Percentiles rank a stretch among this genome's conserved stretches.
Conservation (phyloP, 2,888 invertebrate genomes). For the Tetragonisca angustula region DNA sequence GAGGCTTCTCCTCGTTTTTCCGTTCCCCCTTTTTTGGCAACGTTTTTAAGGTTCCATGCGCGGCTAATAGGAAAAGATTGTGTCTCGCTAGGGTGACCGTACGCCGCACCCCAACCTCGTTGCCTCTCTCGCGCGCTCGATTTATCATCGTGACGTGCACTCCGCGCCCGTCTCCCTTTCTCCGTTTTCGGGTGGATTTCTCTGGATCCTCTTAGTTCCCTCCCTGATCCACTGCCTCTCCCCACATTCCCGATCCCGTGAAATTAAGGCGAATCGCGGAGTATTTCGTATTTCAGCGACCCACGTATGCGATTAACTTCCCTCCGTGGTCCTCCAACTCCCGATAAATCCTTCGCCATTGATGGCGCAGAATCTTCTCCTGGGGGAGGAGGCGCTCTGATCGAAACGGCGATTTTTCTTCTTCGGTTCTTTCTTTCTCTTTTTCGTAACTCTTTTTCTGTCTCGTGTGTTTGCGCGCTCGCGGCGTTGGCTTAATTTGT, state of each 20-base stretch:
- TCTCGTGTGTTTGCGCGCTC: too few species aligned
- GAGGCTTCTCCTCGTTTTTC: constrained; percentile 30
- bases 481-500: too few species aligned
- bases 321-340: constrained; percentile 10
- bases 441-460: too few species aligned
- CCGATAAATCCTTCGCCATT: constrained; percentile 64
- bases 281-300: constrained; percentile 68
- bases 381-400: neutral
- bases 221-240: neutral
- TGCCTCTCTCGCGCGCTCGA: constrained; percentile 74
- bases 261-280: constrained; percentile 73
- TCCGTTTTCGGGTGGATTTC: constrained; percentile 39
- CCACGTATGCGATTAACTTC: constrained; percentile 68
- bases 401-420: neutral
- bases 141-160: constrained; percentile 75
- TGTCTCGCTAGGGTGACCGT: constrained; percentile 67
- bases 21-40: constrained; percentile 61
- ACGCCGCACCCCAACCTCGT: constrained; percentile 43
- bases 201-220: constrained; percentile 42
- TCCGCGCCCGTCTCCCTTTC: constrained; percentile 37
- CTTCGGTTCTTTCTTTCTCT: too few species aligned
- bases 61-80: constrained; percentile 73
- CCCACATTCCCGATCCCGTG: constrained; percentile 51
- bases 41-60: constrained; percentile 68
- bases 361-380: neutral